Percentiles rank a stretch among this genome's conserved stretches.
Conservation (phyloP, 2,797 vertebrate genomes). For the Taeniopygia guttata region DNA sequence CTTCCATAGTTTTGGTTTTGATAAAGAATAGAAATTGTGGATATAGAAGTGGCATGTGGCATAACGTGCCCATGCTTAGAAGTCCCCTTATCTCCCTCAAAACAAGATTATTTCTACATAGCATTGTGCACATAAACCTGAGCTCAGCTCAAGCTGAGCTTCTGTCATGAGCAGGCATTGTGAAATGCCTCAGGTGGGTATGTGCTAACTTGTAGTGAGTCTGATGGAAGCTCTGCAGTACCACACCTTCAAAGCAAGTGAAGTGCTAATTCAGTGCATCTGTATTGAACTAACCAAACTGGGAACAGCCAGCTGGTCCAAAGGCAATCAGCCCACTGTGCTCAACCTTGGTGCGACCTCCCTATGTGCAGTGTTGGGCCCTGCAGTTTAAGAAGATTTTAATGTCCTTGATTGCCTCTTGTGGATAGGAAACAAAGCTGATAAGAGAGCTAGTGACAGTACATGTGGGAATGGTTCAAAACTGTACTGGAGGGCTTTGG, state of each 20-base stretch:
- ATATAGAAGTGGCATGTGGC: not conserved
- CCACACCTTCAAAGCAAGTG: not conserved
- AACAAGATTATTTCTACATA: not conserved
- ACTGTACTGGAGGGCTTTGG: not conserved
- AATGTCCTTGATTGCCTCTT: not conserved
- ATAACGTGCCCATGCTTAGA: not conserved
- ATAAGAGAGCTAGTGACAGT: not conserved
- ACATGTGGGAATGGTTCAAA: fast-evolving
- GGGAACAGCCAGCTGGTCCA: not conserved
- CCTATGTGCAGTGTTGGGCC: not conserved
- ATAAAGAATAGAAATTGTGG: not conserved
- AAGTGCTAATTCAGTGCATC: not conserved
- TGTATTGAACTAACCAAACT: not conserved
- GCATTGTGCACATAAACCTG: not conserved
- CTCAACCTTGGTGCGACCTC: fast-evolving
- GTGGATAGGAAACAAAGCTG: not conserved
- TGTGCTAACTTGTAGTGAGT: not conserved
- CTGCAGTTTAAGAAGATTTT: not conserved
- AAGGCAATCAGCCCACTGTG: fast-evolving
- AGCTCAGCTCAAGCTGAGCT: not conserved
- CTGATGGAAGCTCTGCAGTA: not conserved
- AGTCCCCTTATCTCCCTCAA: not conserved
- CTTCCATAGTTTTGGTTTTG: not conserved
- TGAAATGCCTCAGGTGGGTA: not conserved
- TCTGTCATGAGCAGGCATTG: not conserved